These are phyloP conservation scores for Parus major DNA, from an alignment of 2,113 vertebrate species.

Conservation along the genomic window DNA sequence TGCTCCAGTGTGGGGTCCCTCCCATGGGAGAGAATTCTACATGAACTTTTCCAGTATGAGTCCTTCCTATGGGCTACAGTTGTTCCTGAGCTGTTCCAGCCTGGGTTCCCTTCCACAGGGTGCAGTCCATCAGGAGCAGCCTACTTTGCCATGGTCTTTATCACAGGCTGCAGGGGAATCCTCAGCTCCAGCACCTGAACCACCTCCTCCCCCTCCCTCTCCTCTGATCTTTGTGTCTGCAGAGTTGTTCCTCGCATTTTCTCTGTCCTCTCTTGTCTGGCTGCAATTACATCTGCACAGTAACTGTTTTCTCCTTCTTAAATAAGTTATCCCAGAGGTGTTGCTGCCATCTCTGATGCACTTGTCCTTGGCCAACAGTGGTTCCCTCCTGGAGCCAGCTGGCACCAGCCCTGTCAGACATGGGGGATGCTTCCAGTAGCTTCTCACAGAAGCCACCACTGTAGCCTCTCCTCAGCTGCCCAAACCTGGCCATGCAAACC, in stretches of 20 bases:
- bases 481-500: neutral
- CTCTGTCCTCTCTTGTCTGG: neutral
- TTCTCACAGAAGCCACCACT: neutral
- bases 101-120: neutral
- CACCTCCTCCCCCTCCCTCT: neutral
- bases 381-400: neutral
- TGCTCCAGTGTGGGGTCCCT: accelerated
- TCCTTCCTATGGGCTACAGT: neutral
- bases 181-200: neutral
- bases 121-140: neutral
- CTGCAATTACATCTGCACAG: neutral
- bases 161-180: neutral
- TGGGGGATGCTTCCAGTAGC: neutral
- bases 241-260: neutral
- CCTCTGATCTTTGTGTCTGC: neutral
- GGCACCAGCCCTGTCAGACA: accelerated
- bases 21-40: neutral
- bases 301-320: neutral
- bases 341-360: neutral
- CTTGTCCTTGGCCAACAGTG: neutral
- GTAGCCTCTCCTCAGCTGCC: neutral
- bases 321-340: neutral
- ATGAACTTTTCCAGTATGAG: neutral
- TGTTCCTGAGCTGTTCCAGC: neutral
- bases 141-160: neutral